Evolutionary conservation across 1,140 invertebrate genomes (phyloP), one percentile per base, ranked within the genome.

Genomic region (Lethrus apterus): DNA sequence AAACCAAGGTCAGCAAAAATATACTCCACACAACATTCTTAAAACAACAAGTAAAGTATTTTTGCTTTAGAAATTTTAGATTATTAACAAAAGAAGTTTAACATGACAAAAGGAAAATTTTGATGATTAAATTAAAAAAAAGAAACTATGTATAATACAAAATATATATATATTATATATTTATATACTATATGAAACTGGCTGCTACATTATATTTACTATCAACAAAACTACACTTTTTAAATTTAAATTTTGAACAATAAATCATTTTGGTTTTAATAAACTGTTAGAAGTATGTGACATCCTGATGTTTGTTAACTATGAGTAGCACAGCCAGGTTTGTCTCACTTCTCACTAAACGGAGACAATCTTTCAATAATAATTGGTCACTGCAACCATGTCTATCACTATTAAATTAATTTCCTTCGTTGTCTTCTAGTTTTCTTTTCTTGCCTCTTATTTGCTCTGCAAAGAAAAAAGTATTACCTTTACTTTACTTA

Each of bases 381-480:
- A 46, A 54, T 59, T 59, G 54, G 55, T 57, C 55, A 49, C 41
- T 55, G 51, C 43, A 33, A 42, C 44, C 45, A 54, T 56, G 52
- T 45, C 51, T 52, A 55, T 58, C 56, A 58, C 54, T 58, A 56
- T 35, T 41, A 30, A 35, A 53, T 64, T 63, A 62, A 47, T 66
- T 62, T n/a, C 55, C 60, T 33, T 69, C 71, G 23, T 64, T 71
- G 14, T 77, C 76, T 57, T 83, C 81, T 58, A 78, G 72, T 74
- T 84, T 84, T 75, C 81, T 77, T 61, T 83, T 84, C 63, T 81
- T 82, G 43, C 81, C 81, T 70, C 78, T 62, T 32, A 51, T 44
- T 33, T 42, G 52, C 35, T 56, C 59, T 60, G 42, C 20, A 57
- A 62, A 43, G 41, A n/a, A 51, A 45, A 51, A 35, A 47, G 14